Conservation (phyloP, 2,113 vertebrate species). For the Corythornis vintsioides region DNA sequence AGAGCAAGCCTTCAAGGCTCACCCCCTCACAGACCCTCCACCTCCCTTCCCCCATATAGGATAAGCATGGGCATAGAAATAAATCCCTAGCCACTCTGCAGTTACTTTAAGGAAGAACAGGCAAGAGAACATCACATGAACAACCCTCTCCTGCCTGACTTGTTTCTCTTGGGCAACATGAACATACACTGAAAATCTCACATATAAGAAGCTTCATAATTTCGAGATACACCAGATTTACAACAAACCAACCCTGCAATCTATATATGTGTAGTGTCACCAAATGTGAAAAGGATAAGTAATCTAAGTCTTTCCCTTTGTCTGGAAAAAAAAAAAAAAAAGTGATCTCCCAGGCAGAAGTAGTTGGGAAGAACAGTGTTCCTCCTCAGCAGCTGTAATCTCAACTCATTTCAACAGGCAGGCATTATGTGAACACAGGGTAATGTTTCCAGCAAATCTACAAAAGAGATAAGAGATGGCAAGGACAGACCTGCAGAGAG, state of each 20-base stretch:
- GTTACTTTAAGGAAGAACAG: background rate
- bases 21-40: fast-evolving
- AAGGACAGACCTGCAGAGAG: background rate
- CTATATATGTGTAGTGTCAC: fast-evolving
- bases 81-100: background rate
- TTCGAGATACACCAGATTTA: background rate
- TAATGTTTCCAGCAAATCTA: conserved; percentile 13
- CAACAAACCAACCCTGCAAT: background rate
- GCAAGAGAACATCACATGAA: background rate
- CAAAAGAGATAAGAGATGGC: background rate
- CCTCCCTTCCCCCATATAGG: background rate
- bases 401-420: background rate
- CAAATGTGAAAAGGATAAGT: background rate
- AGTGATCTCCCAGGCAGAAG: background rate
- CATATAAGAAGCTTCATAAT: background rate
- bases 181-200: background rate
- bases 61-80: background rate
- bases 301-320: background rate
- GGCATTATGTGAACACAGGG: background rate
- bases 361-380: background rate
- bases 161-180: background rate
- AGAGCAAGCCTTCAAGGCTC: background rate
- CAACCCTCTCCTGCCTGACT: background rate
- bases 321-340: background rate
- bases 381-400: background rate